Conservation (phyloP, 2,113 vertebrate genomes). For the Tupaia tana region DNA sequence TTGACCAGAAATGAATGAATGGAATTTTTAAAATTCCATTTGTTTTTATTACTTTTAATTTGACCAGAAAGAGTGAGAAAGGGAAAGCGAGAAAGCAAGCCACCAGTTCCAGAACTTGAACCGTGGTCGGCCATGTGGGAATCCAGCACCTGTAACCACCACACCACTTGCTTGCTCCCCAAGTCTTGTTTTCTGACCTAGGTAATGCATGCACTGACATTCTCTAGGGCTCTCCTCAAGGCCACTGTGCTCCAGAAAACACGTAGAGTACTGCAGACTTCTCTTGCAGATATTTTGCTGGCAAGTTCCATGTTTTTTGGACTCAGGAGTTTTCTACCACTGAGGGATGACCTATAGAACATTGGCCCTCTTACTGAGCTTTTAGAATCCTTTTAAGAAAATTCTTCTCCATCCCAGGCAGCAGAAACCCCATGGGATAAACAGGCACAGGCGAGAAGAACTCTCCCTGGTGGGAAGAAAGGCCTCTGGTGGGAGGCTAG, state of each 20-base stretch:
- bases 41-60: too few relatives aligned
- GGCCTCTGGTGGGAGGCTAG: not conserved
- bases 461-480: not conserved
- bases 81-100: too few relatives aligned
- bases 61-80: too few relatives aligned
- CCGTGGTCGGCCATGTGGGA: too few relatives aligned
- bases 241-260: not conserved
- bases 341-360: not conserved
- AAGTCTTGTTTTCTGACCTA: not conserved
- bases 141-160: too few relatives aligned
- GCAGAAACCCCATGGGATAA: not conserved
- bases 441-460: not conserved
- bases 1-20: too few relatives aligned
- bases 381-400: slow-evolving; percentile 39
- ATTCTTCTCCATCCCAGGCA: not conserved
- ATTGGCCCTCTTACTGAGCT: not conserved
- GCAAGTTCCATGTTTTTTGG: not conserved
- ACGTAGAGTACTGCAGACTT: not conserved
- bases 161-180: not conserved
- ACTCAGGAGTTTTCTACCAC: not conserved
- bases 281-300: not conserved
- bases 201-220: not conserved
- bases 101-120: too few relatives aligned
- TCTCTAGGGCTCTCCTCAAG: not conserved
- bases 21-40: too few relatives aligned